Evolutionary conservation across 2,888 invertebrate genomes (phyloP).

Genomic region (Polyommatus iphigenia): DNA sequence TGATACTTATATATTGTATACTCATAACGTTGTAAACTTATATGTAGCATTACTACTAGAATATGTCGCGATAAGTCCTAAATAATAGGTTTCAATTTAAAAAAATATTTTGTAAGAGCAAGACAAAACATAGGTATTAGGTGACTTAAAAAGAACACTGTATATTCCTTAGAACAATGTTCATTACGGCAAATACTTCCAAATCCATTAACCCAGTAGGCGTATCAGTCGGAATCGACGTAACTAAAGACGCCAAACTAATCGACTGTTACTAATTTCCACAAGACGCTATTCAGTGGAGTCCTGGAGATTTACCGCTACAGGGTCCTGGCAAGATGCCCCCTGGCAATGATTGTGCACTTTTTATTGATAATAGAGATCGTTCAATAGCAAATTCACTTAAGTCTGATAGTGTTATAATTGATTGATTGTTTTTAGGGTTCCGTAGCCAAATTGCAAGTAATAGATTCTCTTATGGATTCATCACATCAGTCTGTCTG

Average conservation of each 20-base stretch:
- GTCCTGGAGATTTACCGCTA: slow-evolving; percentile 72
- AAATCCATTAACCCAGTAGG: not conserved
- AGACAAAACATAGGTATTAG: no score
- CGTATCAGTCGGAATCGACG: not conserved
- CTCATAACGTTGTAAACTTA: no score
- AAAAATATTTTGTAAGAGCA: no score
- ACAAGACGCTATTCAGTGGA: slow-evolving; percentile 71
- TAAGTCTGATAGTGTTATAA: slow-evolving; percentile 13
- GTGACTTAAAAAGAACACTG: not conserved
- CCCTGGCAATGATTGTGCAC: slow-evolving; percentile 54
- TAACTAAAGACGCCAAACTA: slow-evolving; percentile 52
- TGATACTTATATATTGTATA: no score
- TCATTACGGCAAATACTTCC: not conserved
- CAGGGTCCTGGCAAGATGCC: slow-evolving; percentile 76
- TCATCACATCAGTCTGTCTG: not conserved
- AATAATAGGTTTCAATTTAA: no score
- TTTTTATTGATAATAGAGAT: slow-evolving; percentile 39
- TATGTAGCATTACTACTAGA: no score
- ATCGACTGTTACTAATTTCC: slow-evolving; percentile 77
- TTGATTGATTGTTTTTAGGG: not conserved
- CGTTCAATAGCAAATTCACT: slow-evolving; percentile 31
- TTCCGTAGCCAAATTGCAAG: no score
- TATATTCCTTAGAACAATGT: not conserved
- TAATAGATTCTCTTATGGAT: not conserved
- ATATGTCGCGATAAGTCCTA: no score